Evolutionary conservation across 2,888 invertebrate genomes (phyloP), one percentile per base, ranked within the genome.

Genomic region (Acronicta psi): DNA sequence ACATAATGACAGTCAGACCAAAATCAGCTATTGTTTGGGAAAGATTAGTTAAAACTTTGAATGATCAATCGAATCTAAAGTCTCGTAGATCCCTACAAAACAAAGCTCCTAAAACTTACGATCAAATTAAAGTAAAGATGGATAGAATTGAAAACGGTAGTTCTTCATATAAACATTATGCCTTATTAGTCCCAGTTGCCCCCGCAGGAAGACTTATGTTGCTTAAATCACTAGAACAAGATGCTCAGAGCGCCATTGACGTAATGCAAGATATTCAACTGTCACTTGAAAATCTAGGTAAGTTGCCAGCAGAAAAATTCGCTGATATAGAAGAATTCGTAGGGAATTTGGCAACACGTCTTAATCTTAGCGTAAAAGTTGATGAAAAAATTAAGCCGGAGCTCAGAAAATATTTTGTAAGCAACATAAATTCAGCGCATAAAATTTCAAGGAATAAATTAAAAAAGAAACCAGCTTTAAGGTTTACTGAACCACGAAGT

Each of bases 1-100:
- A 38, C 11, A 41, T 63, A 34, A 52, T 55, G 41, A 67, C 61
- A 40, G 68, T 69, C 25, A 81, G 82, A 49, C 84, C 92, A 0
- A 88, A 88, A 60, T 90, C 93, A 13, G 87, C 87, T 9, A 70
- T 84, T 36, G 80, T 93, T 5, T 92, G 90, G 89, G 90, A 92
- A 59, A 81, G 93, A 47, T 58, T 90, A 0, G 73, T 92, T 14
- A 88, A 86, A 68, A 88, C 83, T 68, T 67, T 89, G 17, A 77
- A 80, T n/a, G 63, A 63, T 14, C 75, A 77, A 61, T 54, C 64
- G 6, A 79, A 74, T 34, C 13, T 25, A 31, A 69, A 65, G 2
- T 80, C 78, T 16, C 85, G 93, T 1, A 81, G 92, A 68, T 77
- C 59, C 42, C 59, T 74, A 10, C 56, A 63, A 18, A 36, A 20